Percentiles rank a stretch among this genome's conserved stretches.
Conservation (phyloP, 2,797 vertebrate species). For the Aplochiton taeniatus region DNA sequence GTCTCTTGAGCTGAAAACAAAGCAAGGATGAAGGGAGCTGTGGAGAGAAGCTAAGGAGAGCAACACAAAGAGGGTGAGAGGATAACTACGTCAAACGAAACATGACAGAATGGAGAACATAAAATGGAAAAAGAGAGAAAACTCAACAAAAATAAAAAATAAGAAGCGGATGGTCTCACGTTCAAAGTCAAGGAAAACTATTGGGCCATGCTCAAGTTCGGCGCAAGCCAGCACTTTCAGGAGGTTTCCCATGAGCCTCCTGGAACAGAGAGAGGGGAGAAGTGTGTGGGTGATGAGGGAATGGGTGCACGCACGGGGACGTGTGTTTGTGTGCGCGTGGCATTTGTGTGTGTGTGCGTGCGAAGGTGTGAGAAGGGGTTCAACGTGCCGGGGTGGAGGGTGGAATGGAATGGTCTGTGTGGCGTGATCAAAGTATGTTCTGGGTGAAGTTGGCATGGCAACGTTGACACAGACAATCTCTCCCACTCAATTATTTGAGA, state of each 20-base stretch:
- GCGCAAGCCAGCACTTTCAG: slow-evolving; percentile 96
- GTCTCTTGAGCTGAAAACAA: slow-evolving; percentile 53
- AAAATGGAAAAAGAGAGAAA: slow-evolving; percentile 74
- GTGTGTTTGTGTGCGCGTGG: slow-evolving; percentile 48
- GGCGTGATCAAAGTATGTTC: slow-evolving; percentile 43
- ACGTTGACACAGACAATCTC: slow-evolving; percentile 60
- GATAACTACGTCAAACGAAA: slow-evolving; percentile 22
- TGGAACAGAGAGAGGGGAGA: slow-evolving; percentile 90
- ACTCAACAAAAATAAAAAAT: slow-evolving; percentile 56
- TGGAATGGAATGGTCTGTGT: slow-evolving; percentile 44
- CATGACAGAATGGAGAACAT: slow-evolving; percentile 56
- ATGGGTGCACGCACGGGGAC: slow-evolving; percentile 56
- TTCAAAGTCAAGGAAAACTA: slow-evolving; percentile 99
- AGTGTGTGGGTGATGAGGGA: slow-evolving; percentile 77
- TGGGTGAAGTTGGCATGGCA: slow-evolving; percentile 63
- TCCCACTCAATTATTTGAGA: no score
- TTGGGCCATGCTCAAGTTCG: slow-evolving; percentile 96
- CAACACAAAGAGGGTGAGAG: slow-evolving; percentile 53
- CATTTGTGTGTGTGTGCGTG: slow-evolving; percentile 6
- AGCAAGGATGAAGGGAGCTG: slow-evolving; percentile 8
- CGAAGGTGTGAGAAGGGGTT: slow-evolving; percentile 14
- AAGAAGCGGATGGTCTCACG: slow-evolving; percentile 87
- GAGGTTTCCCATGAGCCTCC: slow-evolving; percentile 96
- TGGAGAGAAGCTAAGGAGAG: slow-evolving; percentile 38
- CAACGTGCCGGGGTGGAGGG: slow-evolving; percentile 42